Evolutionary conservation across 2,888 invertebrate genomes (phyloP), one percentile per base, ranked within the genome.

Genomic region (Malacosoma neustria): DNA sequence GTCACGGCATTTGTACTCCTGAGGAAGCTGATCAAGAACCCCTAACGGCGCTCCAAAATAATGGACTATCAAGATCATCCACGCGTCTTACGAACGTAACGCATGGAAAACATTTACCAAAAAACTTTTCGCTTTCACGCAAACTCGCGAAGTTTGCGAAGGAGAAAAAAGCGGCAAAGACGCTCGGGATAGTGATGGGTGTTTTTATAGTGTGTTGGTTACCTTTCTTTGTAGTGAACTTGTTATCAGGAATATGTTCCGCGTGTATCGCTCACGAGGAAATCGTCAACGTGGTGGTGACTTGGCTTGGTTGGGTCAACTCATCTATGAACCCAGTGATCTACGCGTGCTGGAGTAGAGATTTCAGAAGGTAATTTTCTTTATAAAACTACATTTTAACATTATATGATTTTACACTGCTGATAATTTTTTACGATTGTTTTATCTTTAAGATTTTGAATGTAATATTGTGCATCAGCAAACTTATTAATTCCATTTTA

Each of bases 341-440:
- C 66, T 98, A 98, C 75, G 98, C 98, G n/a, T 96, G 97, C 69
- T 98, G 98, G 93, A 97, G 97, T 86, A 89, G 96, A 62, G 98
- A 98, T 79, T 98, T 98, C 72, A 88, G 96, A 82, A 93, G 96
- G 95, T 95, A 70, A 87, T 67, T 53, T 34, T 4, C 12, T n/a
- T 14, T n/a, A 22, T 6, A 3, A n/a, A 11, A 13, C 31, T 12
- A 13, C 9, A 31, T 31, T 6, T 3, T 13, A 31, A 31, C n/a
- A n/a, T n/a, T n/a, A n/a, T n/a, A n/a, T n/a, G n/a, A n/a, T n/a
- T n/a, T n/a, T n/a, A n/a, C n/a, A n/a, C n/a, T n/a, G n/a, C n/a
- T n/a, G n/a, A n/a, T n/a, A n/a, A n/a, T n/a, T n/a, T n/a, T n/a
- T n/a, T n/a, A n/a, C n/a, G n/a, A n/a, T n/a, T n/a, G n/a, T n/a